Percentiles rank a stretch among this genome's conserved stretches.
Evolutionary conservation across 2,888 invertebrate species (phyloP).

Genomic region (Papilio gigon): DNA sequence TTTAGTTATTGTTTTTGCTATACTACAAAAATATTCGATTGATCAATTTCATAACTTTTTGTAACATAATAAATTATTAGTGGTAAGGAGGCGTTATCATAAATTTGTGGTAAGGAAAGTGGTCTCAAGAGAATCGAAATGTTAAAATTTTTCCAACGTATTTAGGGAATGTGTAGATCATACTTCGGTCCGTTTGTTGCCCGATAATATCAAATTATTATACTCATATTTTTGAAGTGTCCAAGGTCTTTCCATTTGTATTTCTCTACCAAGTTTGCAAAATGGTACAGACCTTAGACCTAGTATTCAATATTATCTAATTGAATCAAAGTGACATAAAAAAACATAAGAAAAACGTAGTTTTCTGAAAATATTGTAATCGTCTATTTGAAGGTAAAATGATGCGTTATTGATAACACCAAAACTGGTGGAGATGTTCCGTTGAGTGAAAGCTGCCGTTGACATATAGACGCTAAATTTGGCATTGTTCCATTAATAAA

Average conservation of each 20-base stretch:
- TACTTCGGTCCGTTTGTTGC: not conserved
- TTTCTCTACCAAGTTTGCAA: not conserved
- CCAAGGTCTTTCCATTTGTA: not conserved
- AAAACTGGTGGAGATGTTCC: conserved; percentile 60
- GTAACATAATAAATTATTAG: not conserved
- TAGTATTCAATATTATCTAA: not conserved
- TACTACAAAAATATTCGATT: not conserved
- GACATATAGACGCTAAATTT: conserved; percentile 56
- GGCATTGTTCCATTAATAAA: not conserved
- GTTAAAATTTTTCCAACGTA: not conserved
- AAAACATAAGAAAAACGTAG: not conserved
- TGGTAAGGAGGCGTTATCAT: not conserved
- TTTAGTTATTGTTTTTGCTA: not conserved
- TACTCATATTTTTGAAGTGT: not conserved
- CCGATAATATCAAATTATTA: not conserved
- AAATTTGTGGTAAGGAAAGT: not conserved
- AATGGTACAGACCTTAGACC: no score
- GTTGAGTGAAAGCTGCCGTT: conserved; percentile 61
- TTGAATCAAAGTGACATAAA: not conserved
- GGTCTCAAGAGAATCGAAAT: not conserved
- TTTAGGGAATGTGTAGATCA: not conserved
- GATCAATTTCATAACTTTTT: not conserved
- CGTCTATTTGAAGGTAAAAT: conserved; percentile 60
- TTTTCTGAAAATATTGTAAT: conserved; percentile 29
- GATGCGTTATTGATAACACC: conserved; percentile 72